Conservation (phyloP, 2,797 vertebrate species). For the Miichthys miiuy region DNA sequence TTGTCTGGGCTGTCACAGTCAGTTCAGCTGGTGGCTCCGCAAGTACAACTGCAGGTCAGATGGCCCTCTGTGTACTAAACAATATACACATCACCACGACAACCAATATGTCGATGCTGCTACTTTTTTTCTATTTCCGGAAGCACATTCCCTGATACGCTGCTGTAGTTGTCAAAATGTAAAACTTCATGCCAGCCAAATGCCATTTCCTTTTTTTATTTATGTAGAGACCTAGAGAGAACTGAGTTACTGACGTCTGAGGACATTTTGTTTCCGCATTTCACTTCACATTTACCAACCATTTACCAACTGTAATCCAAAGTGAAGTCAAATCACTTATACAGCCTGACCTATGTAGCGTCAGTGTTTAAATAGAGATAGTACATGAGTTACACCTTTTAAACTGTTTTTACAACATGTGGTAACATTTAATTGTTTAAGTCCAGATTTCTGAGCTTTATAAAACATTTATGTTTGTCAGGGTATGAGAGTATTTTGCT, state of each 20-base stretch:
- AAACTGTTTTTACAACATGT: background rate
- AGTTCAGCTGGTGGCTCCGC: slow-evolving; percentile 95
- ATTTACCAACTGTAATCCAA: background rate
- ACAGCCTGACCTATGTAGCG: background rate
- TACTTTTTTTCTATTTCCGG: background rate
- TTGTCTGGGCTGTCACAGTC: slow-evolving; percentile 90
- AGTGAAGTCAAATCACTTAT: background rate
- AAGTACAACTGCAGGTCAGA: slow-evolving; percentile 93
- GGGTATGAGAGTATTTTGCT: background rate
- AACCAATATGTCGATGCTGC: background rate
- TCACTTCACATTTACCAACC: slow-evolving; percentile 38
- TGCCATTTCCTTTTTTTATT: background rate
- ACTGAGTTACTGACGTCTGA: background rate
- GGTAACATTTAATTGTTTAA: background rate
- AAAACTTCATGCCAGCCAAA: background rate
- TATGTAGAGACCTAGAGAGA: background rate
- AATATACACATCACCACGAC: background rate
- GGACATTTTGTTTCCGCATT: slow-evolving; percentile 28
- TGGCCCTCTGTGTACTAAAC: background rate
- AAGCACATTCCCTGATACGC: background rate
- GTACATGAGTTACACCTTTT: background rate
- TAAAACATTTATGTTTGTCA: background rate
- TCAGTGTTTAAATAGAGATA: background rate
- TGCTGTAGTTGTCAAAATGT: background rate
- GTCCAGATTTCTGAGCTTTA: background rate